phyloP scores from a whole-genome alignment of 2,113 vertebrate genomes.

The Sus scrofa region T2T-Sscrofa CM000813.6:91924001-91924500 shows the following conservation, averaged over 20 bases:
- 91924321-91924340: background rate
- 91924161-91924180: no score
- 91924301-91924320: background rate
- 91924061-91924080: background rate
- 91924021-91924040: no score
- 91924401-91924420: background rate
- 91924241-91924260: background rate
- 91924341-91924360: background rate
- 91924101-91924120: background rate
- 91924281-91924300: background rate
- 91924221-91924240: background rate
- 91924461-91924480: background rate
- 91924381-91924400: background rate
- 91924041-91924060: background rate
- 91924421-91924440: background rate
- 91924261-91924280: background rate
- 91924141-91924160: no score
- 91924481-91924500: background rate
- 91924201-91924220: background rate
- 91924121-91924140: background rate
- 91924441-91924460: no score
- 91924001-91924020: no score
- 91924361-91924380: background rate
- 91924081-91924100: background rate
- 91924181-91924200: no score